A percentile compares a stretch with the other conserved stretches of the same genome.
phyloP scores from a whole-genome alignment of 2,888 invertebrate species.

The Dromius quadrimaculatus region DNA sequence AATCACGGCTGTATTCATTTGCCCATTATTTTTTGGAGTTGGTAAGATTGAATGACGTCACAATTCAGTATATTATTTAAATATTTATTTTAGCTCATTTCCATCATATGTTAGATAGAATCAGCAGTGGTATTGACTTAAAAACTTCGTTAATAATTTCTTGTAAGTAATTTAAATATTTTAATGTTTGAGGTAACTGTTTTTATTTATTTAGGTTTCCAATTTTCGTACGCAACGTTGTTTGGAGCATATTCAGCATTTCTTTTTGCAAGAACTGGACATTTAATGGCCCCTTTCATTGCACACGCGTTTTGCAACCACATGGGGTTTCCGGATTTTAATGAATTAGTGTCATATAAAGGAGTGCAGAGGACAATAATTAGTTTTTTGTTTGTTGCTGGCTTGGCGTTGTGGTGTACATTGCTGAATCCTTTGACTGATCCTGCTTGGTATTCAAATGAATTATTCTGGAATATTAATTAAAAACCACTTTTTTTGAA shows the following conservation, averaged over 20 bases:
- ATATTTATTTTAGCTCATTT: slow-evolving; percentile 80
- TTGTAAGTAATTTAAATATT: slow-evolving; percentile 68
- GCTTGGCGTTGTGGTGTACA: slow-evolving; percentile 78
- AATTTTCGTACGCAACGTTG: slow-evolving; percentile 90
- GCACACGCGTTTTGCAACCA: slow-evolving; percentile 97
- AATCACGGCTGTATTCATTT: slow-evolving; percentile 81
- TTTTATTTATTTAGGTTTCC: slow-evolving; percentile 75
- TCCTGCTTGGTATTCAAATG: slow-evolving; percentile 75
- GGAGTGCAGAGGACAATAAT: slow-evolving; percentile 72
- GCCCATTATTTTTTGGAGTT: slow-evolving; percentile 92
- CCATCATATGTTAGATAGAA: slow-evolving; percentile 88
- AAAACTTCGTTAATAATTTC: slow-evolving; percentile 79
- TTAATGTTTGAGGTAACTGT: slow-evolving; percentile 30
- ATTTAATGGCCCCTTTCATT: slow-evolving; percentile 87
- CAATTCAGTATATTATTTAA: neutral
- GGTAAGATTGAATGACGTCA: slow-evolving; percentile 68
- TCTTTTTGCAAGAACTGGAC: slow-evolving; percentile 90
- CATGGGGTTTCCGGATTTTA: slow-evolving; percentile 94
- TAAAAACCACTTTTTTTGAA: too few relatives aligned
- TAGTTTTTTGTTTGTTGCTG: slow-evolving; percentile 77
- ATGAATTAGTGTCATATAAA: slow-evolving; percentile 75
- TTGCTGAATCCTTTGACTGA: slow-evolving; percentile 56
- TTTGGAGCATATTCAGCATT: slow-evolving; percentile 97
- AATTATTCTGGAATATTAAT: slow-evolving; percentile 71
- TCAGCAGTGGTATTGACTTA: slow-evolving; percentile 78